Base-by-base conservation (phyloP, 2,113 vertebrate species). In the Tichodroma muraria region DNA sequence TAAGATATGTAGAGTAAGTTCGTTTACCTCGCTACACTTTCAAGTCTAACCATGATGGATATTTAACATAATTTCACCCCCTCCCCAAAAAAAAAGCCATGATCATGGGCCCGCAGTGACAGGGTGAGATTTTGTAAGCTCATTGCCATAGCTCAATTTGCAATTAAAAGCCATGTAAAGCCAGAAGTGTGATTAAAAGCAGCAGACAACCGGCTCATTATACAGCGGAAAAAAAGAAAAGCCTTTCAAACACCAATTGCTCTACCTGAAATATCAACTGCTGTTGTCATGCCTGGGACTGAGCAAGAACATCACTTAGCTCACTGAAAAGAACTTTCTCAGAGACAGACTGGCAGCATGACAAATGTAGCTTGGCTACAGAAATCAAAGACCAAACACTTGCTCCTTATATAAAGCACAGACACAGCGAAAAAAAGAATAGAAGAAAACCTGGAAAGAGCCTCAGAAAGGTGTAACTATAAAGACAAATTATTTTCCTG, bases 181-280 rank as follows among this genome's bases (percentile, higher is more conserved):
- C 76, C 65, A 42, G 60, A 95, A 93, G 45, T 38, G 56, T n/a
- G 69, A 90, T 81, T 92, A 95, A 89, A 88, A 49, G 52, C 89
- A 95, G 81, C 76, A 95, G 91, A 83, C 94, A 94, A 94, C 44
- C 6, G 3, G 38, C 60, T 95, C 79, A 93, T 94, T 94, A 96
- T 59, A 77, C 31, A 82, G 90, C 12, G 17, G 72, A n/a, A 85
- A 60, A 86, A 87, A 94, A 94, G 76, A 95, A 94, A 93, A 89
- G 71, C 49, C 79, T 81, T 93, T 93, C 92, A 81, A 90, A 88
- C 68, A 83, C 60, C 80, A 88, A 81, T 80, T 94, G 80, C 71
- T 92, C 59, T 59, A 96, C 88, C 91, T 94, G 90, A 90, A 95
- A 87, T 85, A 93, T 64, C 86, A 89, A 69, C 88, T 78, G 49